phyloP scores from a whole-genome alignment of 2,797 vertebrate species.

The Cuculus canorus region DNA sequence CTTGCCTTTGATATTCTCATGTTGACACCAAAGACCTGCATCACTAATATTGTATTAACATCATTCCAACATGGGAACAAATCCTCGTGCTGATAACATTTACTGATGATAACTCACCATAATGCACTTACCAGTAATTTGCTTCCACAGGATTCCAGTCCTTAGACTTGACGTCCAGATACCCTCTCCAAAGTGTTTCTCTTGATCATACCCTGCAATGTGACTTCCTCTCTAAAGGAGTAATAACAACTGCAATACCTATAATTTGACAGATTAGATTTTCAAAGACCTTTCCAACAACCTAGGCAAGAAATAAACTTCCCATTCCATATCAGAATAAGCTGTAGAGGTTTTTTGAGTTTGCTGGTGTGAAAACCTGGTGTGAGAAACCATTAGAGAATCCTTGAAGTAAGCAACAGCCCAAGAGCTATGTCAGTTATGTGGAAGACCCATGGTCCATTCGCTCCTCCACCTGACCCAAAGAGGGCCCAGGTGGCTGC shows the following conservation, averaged over 20 bases:
- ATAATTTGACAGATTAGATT: not conserved
- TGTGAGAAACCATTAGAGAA: not conserved
- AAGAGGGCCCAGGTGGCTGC: slow-evolving; percentile 43
- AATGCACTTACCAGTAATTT: slow-evolving; percentile 44
- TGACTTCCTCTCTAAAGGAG: not conserved
- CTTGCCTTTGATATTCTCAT: slow-evolving; percentile 53
- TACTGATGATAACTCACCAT: slow-evolving; percentile 38
- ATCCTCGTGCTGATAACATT: slow-evolving; percentile 28
- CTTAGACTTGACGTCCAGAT: not conserved
- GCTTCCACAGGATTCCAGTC: slow-evolving; percentile 19
- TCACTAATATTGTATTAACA: slow-evolving; percentile 63
- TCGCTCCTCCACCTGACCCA: slow-evolving; percentile 38
- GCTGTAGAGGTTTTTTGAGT: not conserved
- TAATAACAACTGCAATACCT: not conserved
- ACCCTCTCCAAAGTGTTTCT: not conserved
- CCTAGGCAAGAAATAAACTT: not conserved
- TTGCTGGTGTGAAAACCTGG: no score
- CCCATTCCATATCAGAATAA: not conserved
- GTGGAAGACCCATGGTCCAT: not conserved
- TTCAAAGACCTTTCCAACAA: not conserved
- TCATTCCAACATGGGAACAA: slow-evolving; percentile 38
- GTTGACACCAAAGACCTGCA: slow-evolving; percentile 64
- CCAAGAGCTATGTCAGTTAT: not conserved
- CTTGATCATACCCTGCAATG: not conserved
- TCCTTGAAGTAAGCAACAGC: not conserved